Percentiles rank a stretch among this genome's conserved stretches.
Evolutionary conservation across 2,888 invertebrate species (phyloP).

Genomic region (Eledona agricola): DNA sequence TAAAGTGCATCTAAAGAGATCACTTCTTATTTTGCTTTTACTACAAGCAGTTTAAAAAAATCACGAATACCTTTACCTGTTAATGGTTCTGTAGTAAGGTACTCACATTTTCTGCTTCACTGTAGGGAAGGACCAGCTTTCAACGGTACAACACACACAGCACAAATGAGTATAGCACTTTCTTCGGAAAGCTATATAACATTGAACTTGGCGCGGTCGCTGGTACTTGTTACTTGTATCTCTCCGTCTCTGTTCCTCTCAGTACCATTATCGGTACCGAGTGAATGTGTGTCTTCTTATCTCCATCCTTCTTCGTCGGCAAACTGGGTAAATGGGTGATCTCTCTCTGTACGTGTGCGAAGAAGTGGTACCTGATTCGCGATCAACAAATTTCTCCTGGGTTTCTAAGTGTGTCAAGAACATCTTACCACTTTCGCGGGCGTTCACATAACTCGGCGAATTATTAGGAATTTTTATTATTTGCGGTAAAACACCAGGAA

Average conservation of each 20-base stretch:
- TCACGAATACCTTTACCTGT: neutral
- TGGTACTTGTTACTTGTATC: conserved; percentile 26
- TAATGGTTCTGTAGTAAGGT: neutral
- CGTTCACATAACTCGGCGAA: conserved; percentile 12
- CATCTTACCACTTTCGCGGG: conserved; percentile 27
- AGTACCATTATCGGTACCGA: neutral
- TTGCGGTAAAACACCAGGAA: no score
- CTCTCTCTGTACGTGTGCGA: conserved; percentile 14
- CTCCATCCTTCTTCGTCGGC: conserved; percentile 13
- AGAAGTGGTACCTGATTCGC: conserved; percentile 32
- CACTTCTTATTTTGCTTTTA: no score
- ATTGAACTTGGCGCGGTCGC: conserved; percentile 23
- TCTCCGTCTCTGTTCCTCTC: conserved; percentile 13
- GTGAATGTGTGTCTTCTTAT: conserved; percentile 18
- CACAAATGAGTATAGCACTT: conserved; percentile 16
- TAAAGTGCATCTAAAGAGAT: no score
- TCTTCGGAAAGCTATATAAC: conserved; percentile 25
- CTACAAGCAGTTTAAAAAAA: conserved; percentile 1
- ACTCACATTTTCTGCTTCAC: neutral
- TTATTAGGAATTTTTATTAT: conserved; percentile 1
- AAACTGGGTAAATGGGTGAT: conserved; percentile 11
- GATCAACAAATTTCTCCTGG: conserved; percentile 31
- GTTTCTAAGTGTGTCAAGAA: conserved; percentile 30
- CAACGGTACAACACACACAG: conserved; percentile 22
- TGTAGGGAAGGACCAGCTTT: neutral